These are phyloP conservation scores for Pseudococcus viburni DNA, from an alignment of 2,888 invertebrate species.

Conservation along the genomic window DNA sequence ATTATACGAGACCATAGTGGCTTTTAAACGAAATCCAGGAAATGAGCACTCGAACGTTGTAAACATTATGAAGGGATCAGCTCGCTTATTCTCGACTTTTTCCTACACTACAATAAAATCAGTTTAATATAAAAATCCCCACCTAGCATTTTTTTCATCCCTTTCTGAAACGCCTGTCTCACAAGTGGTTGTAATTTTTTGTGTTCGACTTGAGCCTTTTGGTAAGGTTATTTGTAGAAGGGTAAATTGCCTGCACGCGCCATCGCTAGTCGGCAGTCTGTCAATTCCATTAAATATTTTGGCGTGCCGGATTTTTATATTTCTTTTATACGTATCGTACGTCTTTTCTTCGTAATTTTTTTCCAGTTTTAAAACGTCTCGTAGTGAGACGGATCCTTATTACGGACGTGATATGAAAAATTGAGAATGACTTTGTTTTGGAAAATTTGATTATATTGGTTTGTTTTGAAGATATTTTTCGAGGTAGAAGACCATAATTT, in stretches of 20 bases:
- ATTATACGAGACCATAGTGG: background rate
- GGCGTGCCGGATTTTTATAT: background rate
- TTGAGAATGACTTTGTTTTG: no score
- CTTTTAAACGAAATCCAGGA: background rate
- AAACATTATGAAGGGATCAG: conserved; percentile 20
- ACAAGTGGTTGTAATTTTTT: conserved; percentile 45
- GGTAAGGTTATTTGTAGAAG: conserved; percentile 27
- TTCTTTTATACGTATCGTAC: background rate
- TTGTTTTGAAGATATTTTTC: no score
- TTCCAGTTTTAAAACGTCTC: no score
- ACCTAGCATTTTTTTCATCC: background rate
- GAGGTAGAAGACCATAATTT: no score
- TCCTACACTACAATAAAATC: background rate
- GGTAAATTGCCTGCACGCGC: conserved; percentile 24
- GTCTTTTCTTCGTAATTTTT: no score
- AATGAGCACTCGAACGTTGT: background rate
- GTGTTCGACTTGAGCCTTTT: conserved; percentile 21
- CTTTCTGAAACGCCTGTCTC: background rate
- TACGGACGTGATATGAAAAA: no score
- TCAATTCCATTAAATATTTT: conserved; percentile 32
- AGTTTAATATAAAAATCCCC: conserved; percentile 34
- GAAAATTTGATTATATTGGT: no score
- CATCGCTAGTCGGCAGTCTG: background rate
- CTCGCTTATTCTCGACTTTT: background rate
- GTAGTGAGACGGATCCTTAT: no score